phyloP scores from a whole-genome alignment of 30 jellyfish, hydroid and myxozoan species.

The Nemopilema nomurai region DNA sequence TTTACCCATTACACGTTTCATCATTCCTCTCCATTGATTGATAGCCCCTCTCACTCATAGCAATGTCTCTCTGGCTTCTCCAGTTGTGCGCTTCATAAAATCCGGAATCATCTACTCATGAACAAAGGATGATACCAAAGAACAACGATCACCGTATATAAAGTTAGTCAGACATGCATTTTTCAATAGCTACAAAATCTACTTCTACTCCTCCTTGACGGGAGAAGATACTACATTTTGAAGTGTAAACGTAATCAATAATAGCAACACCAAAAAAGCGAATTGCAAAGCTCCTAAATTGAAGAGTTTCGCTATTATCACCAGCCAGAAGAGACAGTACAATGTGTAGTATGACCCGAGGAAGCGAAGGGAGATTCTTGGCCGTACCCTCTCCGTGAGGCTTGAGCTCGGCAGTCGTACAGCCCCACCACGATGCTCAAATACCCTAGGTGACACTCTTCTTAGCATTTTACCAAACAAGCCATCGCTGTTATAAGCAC shows the following conservation, averaged over 20 bases:
- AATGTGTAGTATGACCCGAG: conserved; percentile 76
- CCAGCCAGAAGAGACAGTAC: conserved; percentile 65
- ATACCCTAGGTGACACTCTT: conserved; percentile 56
- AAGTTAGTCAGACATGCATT: too few species aligned
- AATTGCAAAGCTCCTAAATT: conserved; percentile 33
- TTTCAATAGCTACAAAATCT: background rate
- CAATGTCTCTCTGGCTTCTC: too few species aligned
- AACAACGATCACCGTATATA: too few species aligned
- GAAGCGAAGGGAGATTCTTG: conserved; percentile 78
- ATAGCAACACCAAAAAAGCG: conserved; percentile 6
- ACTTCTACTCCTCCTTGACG: background rate
- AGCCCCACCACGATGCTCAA: conserved; percentile 25
- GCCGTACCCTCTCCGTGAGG: conserved; percentile 33
- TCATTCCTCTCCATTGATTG: too few species aligned
- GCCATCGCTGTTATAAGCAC: conserved; percentile 66
- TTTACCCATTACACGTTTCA: too few species aligned
- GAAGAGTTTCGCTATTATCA: conserved; percentile 51
- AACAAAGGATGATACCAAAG: too few species aligned
- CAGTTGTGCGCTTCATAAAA: too few species aligned
- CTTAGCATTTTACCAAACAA: conserved; percentile 53
- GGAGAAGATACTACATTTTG: conserved; percentile 58
- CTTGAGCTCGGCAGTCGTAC: conserved; percentile 44
- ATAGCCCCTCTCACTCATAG: too few species aligned
- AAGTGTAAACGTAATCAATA: conserved; percentile 31
- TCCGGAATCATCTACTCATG: too few species aligned